These are phyloP conservation scores for Syrrhaptes paradoxus DNA, from an alignment of 2,113 vertebrate species.

Conservation along the genomic window DNA sequence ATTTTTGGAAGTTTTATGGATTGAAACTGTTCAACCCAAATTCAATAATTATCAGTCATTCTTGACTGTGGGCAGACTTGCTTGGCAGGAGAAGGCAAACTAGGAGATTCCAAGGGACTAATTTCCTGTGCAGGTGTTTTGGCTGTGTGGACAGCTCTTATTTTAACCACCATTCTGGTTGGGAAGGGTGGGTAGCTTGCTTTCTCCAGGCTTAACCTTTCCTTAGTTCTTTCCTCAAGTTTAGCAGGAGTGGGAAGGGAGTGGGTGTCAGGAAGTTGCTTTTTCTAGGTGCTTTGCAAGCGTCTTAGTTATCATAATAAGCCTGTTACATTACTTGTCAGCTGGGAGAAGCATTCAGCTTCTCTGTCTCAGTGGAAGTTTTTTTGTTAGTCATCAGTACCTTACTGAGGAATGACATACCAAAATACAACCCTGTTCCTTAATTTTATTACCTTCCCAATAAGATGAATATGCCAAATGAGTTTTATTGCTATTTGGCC, in stretches of 20 bases:
- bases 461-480: conserved; percentile 23
- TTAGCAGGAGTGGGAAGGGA: neutral
- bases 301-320: neutral
- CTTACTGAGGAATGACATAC: conserved; percentile 13
- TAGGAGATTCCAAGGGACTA: neutral
- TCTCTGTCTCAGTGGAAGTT: neutral
- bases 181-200: neutral
- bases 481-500: conserved; percentile 47
- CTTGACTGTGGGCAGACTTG: conserved; percentile 1
- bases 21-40: conserved; percentile 4
- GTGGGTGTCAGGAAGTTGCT: neutral
- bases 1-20: neutral
- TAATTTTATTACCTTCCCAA: conserved; percentile 56
- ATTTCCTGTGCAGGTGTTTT: conserved; percentile 49
- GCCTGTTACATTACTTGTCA: neutral
- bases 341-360: neutral
- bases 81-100: conserved; percentile 20
- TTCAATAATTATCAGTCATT: conserved; percentile 34
- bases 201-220: neutral
- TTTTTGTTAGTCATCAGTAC: neutral
- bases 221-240: neutral
- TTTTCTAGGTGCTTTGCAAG: neutral
- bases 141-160: neutral
- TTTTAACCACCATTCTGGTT: neutral
- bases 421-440: conserved; percentile 20